Evolutionary conservation across 1,140 invertebrate species (phyloP).

Genomic region (Wasmannia auropunctata): DNA sequence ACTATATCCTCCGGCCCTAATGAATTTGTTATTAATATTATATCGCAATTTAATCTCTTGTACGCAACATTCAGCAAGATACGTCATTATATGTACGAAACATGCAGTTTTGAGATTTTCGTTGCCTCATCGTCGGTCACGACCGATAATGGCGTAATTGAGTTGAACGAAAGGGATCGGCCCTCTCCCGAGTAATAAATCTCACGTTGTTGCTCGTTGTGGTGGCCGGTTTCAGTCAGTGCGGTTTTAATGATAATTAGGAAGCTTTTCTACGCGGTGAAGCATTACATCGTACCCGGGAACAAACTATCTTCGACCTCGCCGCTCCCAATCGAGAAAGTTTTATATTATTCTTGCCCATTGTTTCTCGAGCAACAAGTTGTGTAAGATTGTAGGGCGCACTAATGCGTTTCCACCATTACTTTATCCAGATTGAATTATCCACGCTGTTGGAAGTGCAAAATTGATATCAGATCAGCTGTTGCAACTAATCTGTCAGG

Average conservation of each 20-base stretch:
- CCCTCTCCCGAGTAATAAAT: slow-evolving; percentile 60
- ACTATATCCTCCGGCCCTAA: not conserved
- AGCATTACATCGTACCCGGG: slow-evolving; percentile 37
- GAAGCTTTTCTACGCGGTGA: slow-evolving; percentile 46
- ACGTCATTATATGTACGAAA: not conserved
- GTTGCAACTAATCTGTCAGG: not conserved
- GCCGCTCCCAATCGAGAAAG: slow-evolving; percentile 52
- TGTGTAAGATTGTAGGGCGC: slow-evolving; percentile 57
- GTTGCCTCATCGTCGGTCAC: slow-evolving; percentile 58
- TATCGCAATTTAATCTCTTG: not conserved
- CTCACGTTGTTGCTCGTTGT: slow-evolving; percentile 20
- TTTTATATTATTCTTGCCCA: slow-evolving; percentile 57
- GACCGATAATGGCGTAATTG: slow-evolving; percentile 65
- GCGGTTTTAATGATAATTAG: slow-evolving; percentile 65
- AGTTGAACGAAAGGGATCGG: slow-evolving; percentile 50
- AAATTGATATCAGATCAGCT: not conserved
- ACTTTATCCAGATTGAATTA: slow-evolving; percentile 55
- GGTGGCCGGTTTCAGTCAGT: not conserved
- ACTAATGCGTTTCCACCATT: slow-evolving; percentile 16
- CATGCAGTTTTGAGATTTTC: slow-evolving; percentile 39
- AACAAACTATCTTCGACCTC: slow-evolving; percentile 25
- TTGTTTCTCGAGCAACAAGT: slow-evolving; percentile 55
- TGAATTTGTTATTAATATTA: not conserved
- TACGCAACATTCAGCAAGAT: not conserved
- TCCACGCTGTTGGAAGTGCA: not conserved